Percentiles rank a stretch among this genome's conserved stretches.
These are phyloP conservation scores for Scleropages formosus DNA, from an alignment of 2,797 vertebrate species.

Conservation along the genomic window DNA sequence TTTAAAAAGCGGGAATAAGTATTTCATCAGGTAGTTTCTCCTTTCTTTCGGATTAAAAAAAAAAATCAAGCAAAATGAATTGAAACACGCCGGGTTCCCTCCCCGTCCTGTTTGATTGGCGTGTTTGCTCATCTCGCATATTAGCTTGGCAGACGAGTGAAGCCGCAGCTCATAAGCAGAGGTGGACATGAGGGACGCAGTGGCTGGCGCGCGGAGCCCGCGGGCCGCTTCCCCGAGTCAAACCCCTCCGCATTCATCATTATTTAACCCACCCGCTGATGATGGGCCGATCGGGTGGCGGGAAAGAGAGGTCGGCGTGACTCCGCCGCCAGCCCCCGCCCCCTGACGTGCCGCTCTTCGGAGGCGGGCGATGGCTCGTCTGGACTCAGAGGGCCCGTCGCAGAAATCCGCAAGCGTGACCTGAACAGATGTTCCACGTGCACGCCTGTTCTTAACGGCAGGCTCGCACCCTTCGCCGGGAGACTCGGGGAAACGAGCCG, in stretches of 20 bases:
- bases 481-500: constrained; percentile 71
- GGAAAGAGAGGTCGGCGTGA: background rate
- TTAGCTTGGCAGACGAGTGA: background rate
- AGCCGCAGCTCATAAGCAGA: background rate
- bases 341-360: constrained; percentile 48
- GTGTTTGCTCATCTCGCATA: too few relatives aligned
- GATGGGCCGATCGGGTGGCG: background rate
- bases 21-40: too few relatives aligned
- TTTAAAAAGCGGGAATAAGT: too few relatives aligned
- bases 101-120: too few relatives aligned
- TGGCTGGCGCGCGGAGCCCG: too few relatives aligned
- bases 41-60: too few relatives aligned
- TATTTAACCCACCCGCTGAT: constrained; percentile 28
- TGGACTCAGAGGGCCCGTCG: constrained; percentile 77
- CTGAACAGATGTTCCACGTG: constrained; percentile 81
- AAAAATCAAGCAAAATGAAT: too few relatives aligned
- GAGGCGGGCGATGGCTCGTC: too few relatives aligned
- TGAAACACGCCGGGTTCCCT: too few relatives aligned
- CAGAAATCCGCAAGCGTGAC: constrained; percentile 76
- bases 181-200: background rate
- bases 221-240: constrained; percentile 15
- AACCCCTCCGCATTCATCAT: constrained; percentile 14
- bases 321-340: constrained; percentile 42
- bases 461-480: constrained; percentile 73
- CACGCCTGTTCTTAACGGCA: constrained; percentile 69